Evolutionary conservation across 92 coral and sea anemone genomes (phyloP), one percentile per base, ranked within the genome.

Genomic region (Epizoanthus scotinus): DNA sequence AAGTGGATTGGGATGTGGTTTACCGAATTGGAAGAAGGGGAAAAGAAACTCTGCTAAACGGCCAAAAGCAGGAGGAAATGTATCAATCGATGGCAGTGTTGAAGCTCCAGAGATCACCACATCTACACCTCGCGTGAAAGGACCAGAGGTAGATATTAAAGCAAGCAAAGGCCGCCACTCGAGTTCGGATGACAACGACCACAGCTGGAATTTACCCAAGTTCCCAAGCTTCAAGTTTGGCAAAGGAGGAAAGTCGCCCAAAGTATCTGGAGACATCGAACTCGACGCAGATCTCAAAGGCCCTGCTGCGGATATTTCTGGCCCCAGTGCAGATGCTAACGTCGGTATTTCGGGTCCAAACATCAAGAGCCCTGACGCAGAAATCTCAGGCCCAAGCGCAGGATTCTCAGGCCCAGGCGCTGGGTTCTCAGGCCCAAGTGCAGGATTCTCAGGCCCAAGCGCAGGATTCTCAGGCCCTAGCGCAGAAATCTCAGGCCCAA

Each of bases 161-260:
- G 22, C 10, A 21, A 58, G 38, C 9, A 74, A 74, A 36, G 67
- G 67, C 18, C 67, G 42, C 38, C 67, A 58, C 27, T 74, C 80
- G 0, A 67, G 58, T 36, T 57, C 80, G 0, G 80, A 38, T 74
- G 80, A 40, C 57, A 63, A 27, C 13, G 36, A 73, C 8, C 26
- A 38, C 28, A 63, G 78, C n/a, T 73, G 63, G 63, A 55, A 73
- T 24, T 20, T 73, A 31, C 78, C 78, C 15, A 28, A 29, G 47
- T 18, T 73, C 1, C 78, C 78, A 18, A 26, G 44, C 24, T 73
- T 14, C 7, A 55, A 73, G 17, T 31, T 55, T 19, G 27, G 28
- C 1, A 71, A 71, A 71, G 59, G 9, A 27, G 78, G 64, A 0
- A 73, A 73, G 57, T 19, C 55, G 12, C 77, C 60, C 15, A 70